phyloP scores from a whole-genome alignment of 2,113 vertebrate species.

The Hucho hucho region DNA sequence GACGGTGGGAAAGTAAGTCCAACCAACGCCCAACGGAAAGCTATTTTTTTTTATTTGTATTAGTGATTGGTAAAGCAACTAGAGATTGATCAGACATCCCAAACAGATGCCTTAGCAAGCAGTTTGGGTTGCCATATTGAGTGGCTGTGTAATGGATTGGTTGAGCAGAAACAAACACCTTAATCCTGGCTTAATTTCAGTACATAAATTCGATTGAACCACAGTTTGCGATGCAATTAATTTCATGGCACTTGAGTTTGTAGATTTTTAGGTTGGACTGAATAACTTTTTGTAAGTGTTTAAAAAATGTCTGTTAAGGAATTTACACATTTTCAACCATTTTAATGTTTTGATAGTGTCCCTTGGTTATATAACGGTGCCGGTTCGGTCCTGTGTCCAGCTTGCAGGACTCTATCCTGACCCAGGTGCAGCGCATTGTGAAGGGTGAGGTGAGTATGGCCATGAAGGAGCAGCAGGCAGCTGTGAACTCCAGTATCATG shows the following conservation, averaged over 20 bases:
- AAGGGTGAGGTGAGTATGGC: slow-evolving; percentile 94
- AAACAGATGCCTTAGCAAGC: too few species aligned
- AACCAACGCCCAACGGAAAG: not conserved
- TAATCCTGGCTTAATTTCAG: too few species aligned
- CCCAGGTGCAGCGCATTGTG: slow-evolving; percentile 92
- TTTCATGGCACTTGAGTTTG: too few species aligned
- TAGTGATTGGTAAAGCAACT: too few species aligned
- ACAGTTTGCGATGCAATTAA: too few species aligned
- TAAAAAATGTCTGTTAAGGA: too few species aligned
- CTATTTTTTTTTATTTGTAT: not conserved
- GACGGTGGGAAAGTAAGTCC: slow-evolving; percentile 88
- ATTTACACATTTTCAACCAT: too few species aligned
- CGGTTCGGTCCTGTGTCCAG: slow-evolving; percentile 60
- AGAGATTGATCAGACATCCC: too few species aligned
- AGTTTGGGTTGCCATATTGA: too few species aligned
- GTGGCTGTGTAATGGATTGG: too few species aligned
- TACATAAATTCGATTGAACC: too few species aligned
- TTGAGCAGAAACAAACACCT: too few species aligned
- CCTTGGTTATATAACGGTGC: not conserved
- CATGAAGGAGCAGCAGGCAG: slow-evolving; percentile 96
- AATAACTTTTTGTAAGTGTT: not conserved
- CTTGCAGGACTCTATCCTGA: slow-evolving; percentile 93
- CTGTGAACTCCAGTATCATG: slow-evolving; percentile 96
- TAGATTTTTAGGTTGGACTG: not conserved
- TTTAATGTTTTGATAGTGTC: not conserved